phyloP scores from a whole-genome alignment of 2,888 invertebrate species.

The Thumatha senex region DNA sequence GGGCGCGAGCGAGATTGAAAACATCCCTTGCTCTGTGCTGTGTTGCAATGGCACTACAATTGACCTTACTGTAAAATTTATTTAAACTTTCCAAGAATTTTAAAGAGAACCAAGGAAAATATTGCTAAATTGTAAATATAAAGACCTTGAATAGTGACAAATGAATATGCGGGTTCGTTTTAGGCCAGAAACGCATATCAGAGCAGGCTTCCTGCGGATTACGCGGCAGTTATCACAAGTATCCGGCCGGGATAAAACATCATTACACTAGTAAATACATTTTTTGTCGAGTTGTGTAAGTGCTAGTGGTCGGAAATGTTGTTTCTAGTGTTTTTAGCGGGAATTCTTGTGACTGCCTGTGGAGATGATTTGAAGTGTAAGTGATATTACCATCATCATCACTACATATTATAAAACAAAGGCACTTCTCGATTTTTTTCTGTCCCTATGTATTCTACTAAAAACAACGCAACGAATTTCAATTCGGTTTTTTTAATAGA shows the following conservation, averaged over 20 bases:
- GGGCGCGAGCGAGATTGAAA: too few species aligned
- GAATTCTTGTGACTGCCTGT: conserved; percentile 32
- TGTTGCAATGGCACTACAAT: too few species aligned
- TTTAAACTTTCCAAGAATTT: background rate
- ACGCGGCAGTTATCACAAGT: conserved; percentile 33
- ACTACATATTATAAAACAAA: too few species aligned
- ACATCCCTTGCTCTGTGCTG: too few species aligned
- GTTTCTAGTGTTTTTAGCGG: conserved; percentile 39
- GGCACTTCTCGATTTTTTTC: too few species aligned
- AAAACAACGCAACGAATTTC: too few species aligned
- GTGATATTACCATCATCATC: conserved; percentile 1
- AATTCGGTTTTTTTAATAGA: too few species aligned
- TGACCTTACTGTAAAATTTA: background rate
- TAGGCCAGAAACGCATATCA: conserved; percentile 46
- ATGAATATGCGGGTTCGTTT: conserved; percentile 20
- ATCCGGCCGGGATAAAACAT: conserved; percentile 24
- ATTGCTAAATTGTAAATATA: background rate
- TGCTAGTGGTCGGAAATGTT: conserved; percentile 38
- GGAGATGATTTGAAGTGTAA: conserved; percentile 33
- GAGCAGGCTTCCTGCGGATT: conserved; percentile 63
- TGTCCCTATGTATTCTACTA: background rate
- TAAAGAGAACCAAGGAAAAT: conserved; percentile 4
- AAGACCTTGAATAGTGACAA: conserved; percentile 30
- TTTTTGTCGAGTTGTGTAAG: conserved; percentile 4
- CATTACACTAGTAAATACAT: background rate